A percentile compares a stretch with the other conserved stretches of the same genome.
Evolutionary conservation across 2,113 vertebrate species (phyloP).

Genomic region (Chunga burmeisteri): DNA sequence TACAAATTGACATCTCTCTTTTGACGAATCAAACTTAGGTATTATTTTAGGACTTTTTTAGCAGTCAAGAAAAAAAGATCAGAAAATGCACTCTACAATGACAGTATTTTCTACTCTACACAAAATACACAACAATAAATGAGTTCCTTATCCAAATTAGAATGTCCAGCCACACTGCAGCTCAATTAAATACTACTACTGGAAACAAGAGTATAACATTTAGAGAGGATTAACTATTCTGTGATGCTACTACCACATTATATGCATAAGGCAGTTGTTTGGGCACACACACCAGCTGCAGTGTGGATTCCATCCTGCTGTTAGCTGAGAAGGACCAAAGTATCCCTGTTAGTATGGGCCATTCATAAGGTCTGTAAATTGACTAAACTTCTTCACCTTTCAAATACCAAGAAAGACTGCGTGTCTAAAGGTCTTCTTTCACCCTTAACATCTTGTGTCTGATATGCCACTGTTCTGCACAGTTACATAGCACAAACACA

Average conservation of each 20-base stretch:
- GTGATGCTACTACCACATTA: background rate
- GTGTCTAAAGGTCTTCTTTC: background rate
- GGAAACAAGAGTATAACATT: background rate
- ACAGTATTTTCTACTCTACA: no score
- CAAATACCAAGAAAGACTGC: background rate
- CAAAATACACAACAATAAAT: background rate
- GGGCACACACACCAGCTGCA: background rate
- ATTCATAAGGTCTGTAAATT: background rate
- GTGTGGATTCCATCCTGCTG: background rate
- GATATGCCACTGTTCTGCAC: background rate
- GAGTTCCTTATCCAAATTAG: background rate
- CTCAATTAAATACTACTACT: background rate
- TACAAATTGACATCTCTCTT: background rate
- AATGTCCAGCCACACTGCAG: background rate
- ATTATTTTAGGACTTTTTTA: background rate
- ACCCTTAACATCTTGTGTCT: background rate
- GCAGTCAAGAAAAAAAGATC: background rate
- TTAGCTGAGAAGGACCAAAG: background rate
- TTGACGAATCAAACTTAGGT: background rate
- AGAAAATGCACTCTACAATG: background rate
- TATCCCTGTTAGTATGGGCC: background rate
- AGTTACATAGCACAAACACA: background rate
- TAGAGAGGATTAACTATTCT: background rate
- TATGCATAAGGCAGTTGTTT: background rate
- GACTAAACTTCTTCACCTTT: background rate